Percentiles rank a stretch among this genome's conserved stretches.
phyloP scores from a whole-genome alignment of 1,140 invertebrate species.

The Apis florea region DNA sequence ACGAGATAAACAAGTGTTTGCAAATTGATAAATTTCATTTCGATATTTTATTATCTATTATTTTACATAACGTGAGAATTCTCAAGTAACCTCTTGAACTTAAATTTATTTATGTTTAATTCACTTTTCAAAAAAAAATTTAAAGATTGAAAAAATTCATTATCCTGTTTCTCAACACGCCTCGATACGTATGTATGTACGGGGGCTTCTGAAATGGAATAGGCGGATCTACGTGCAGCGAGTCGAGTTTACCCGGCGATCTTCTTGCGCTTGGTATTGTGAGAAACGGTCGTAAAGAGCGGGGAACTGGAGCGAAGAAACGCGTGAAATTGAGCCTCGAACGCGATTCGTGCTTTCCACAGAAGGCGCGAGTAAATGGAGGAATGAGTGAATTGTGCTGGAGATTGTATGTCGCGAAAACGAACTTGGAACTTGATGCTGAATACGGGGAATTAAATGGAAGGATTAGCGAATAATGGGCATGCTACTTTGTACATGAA shows the following conservation, averaged over 20 bases:
- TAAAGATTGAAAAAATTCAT: background rate
- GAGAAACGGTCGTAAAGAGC: background rate
- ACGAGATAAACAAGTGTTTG: too few relatives aligned
- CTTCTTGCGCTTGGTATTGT: background rate
- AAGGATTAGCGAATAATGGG: background rate
- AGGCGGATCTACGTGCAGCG: background rate
- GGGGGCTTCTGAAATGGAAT: background rate
- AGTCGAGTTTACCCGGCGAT: background rate
- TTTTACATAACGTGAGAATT: too few relatives aligned
- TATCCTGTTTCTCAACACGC: background rate
- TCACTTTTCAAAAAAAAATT: too few relatives aligned
- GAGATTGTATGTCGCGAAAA: background rate
- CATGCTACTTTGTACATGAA: background rate
- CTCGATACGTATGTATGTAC: background rate
- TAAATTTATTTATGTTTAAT: too few relatives aligned
- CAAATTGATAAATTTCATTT: too few relatives aligned
- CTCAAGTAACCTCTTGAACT: too few relatives aligned
- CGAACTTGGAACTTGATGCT: background rate
- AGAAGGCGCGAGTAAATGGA: background rate
- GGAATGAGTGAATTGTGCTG: background rate
- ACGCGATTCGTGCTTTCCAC: background rate
- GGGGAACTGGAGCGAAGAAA: conserved; percentile 21
- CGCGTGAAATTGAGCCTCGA: conserved; percentile 5
- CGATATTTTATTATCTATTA: too few relatives aligned
- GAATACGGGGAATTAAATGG: background rate